Percentiles rank a stretch among this genome's conserved stretches.
Evolutionary conservation across 2,888 invertebrate genomes (phyloP).

Genomic region (Hypena proboscidalis): DNA sequence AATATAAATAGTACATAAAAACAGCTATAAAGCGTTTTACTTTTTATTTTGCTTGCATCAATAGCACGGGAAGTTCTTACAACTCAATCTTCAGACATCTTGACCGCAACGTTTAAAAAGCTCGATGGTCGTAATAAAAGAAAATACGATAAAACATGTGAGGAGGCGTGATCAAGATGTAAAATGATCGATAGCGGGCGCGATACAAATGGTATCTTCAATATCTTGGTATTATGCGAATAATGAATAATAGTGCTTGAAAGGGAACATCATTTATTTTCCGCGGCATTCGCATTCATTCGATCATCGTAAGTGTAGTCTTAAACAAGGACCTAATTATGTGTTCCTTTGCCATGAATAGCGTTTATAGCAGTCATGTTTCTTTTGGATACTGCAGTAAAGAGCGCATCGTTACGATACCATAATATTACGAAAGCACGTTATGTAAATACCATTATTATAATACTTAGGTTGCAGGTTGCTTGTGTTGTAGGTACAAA

Average conservation of each 20-base stretch:
- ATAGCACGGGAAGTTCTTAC: constrained; percentile 36
- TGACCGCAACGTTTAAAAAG: constrained; percentile 38
- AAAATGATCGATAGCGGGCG: constrained; percentile 43
- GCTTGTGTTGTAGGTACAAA: too few relatives aligned
- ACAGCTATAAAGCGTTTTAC: constrained; percentile 13
- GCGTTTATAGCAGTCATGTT: constrained; percentile 17
- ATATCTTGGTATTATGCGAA: constrained; percentile 36
- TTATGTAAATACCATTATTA: too few relatives aligned
- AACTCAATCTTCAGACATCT: constrained; percentile 41
- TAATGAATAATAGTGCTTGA: constrained; percentile 41
- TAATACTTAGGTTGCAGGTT: too few relatives aligned
- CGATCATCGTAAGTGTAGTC: constrained; percentile 32
- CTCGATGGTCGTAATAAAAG: constrained; percentile 30
- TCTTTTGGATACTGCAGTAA: constrained; percentile 16
- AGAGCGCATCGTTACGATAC: constrained; percentile 13
- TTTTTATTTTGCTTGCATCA: constrained; percentile 28
- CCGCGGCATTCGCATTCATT: constrained; percentile 32
- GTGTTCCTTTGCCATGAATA: constrained; percentile 26
- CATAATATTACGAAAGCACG: constrained; percentile 5
- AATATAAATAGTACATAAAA: too few relatives aligned
- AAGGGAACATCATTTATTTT: constrained; percentile 36
- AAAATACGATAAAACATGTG: constrained; percentile 36
- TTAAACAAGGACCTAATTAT: constrained; percentile 40
- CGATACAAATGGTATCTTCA: constrained; percentile 39
- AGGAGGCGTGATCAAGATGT: constrained; percentile 43